Evolutionary conservation across 2,888 invertebrate genomes (phyloP).

Genomic region (Agriotes lineatus): DNA sequence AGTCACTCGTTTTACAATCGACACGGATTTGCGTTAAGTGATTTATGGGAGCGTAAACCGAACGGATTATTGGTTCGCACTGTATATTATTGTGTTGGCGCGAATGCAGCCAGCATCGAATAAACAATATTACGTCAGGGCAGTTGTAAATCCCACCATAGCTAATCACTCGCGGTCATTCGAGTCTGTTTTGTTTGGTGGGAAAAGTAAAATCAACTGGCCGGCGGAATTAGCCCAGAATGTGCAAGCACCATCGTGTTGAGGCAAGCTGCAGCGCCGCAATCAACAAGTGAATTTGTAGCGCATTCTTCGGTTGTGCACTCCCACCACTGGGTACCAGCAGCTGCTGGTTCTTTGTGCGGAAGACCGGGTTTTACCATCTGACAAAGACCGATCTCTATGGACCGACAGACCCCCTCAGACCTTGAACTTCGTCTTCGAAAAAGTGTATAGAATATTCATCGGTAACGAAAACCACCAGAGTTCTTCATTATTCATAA

Average conservation of each 20-base stretch:
- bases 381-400: constrained; percentile 42
- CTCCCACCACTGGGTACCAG: constrained; percentile 40
- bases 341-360: constrained; percentile 43
- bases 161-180: not conserved
- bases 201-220: constrained; percentile 2
- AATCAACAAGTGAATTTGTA: constrained; percentile 43
- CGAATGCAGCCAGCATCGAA: too few relatives aligned
- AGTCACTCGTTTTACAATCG: too few relatives aligned
- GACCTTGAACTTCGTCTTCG: constrained; percentile 38
- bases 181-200: not conserved
- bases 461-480: constrained; percentile 12
- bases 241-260: constrained; percentile 17
- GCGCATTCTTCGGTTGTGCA: constrained; percentile 38
- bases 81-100: not conserved
- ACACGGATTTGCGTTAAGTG: too few relatives aligned
- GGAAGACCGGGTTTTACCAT: constrained; percentile 42
- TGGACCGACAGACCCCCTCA: constrained; percentile 35
- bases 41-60: too few relatives aligned
- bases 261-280: constrained; percentile 23
- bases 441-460: constrained; percentile 13
- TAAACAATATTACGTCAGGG: not conserved
- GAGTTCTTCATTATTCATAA: constrained; percentile 10
- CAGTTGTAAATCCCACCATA: too few relatives aligned
- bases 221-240: constrained; percentile 25
- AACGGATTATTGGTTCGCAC: too few relatives aligned